A percentile compares a stretch with the other conserved stretches of the same genome.
These are phyloP conservation scores for Stomatorhinus walkeri DNA, from an alignment of 2,797 vertebrate species.

Conservation along the genomic window DNA sequence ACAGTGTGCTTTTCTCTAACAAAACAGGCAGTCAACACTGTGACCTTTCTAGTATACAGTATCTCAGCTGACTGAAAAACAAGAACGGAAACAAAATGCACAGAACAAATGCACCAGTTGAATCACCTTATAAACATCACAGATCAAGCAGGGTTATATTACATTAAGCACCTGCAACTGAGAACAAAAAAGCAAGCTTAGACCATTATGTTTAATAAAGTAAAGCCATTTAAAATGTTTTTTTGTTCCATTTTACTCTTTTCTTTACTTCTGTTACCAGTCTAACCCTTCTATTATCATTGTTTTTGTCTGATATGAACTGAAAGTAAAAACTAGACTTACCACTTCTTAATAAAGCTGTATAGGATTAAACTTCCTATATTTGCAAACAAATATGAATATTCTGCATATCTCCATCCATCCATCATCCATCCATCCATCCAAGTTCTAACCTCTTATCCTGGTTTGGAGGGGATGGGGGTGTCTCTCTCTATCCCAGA, in stretches of 20 bases:
- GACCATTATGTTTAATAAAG: neutral
- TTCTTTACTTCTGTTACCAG: neutral
- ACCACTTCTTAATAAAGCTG: neutral
- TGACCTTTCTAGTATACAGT: neutral
- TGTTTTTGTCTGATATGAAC: neutral
- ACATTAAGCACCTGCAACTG: neutral
- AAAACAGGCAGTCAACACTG: neutral
- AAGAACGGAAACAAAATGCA: neutral
- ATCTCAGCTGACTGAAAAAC: neutral
- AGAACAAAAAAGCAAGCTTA: neutral
- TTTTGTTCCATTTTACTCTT: neutral
- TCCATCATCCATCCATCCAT: neutral
- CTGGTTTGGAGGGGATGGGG: neutral
- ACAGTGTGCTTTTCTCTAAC: neutral
- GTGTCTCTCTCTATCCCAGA: neutral
- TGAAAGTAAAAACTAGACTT: neutral
- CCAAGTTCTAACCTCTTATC: neutral
- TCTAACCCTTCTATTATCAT: neutral
- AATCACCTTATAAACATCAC: neutral
- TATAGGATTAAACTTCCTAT: neutral
- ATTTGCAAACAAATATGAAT: neutral
- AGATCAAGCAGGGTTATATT: neutral
- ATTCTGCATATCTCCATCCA: neutral
- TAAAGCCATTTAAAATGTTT: neutral
- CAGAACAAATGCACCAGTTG: neutral